A percentile compares a stretch with the other conserved stretches of the same genome.
These are phyloP conservation scores for Calosoma granatense DNA, from an alignment of 1,140 invertebrate genomes.

Conservation along the genomic window DNA sequence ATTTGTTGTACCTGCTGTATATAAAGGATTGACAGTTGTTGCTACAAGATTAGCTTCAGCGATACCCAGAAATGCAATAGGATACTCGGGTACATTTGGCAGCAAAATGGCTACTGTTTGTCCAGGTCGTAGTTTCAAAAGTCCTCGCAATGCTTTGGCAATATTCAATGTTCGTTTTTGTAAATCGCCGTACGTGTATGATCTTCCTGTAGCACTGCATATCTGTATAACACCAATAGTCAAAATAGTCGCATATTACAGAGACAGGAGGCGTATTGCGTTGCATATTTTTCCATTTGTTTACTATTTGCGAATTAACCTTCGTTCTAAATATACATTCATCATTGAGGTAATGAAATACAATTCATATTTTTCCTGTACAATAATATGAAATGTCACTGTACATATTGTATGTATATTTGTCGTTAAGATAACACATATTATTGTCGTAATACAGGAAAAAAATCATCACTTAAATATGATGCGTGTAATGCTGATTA, in stretches of 20 bases:
- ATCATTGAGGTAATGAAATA: too few relatives aligned
- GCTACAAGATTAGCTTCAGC: constrained; percentile 57
- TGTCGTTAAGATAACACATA: too few relatives aligned
- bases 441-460: too few relatives aligned
- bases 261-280: not conserved
- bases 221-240: constrained; percentile 45
- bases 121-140: constrained; percentile 54
- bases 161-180: constrained; percentile 51
- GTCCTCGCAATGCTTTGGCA: constrained; percentile 52
- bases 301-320: not conserved
- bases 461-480: too few relatives aligned
- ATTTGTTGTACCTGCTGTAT: constrained; percentile 57
- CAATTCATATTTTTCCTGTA: too few relatives aligned
- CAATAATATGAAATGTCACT: too few relatives aligned
- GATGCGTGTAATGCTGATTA: too few relatives aligned
- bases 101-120: constrained; percentile 61
- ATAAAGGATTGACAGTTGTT: constrained; percentile 71
- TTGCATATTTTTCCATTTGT: not conserved
- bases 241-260: constrained; percentile 11
- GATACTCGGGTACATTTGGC: constrained; percentile 70
- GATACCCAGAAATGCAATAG: constrained; percentile 53
- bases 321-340: not conserved
- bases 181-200: constrained; percentile 58
- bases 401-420: too few relatives aligned
- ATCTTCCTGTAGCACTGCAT: constrained; percentile 55